These are phyloP conservation scores for Caenorhabditis plicata DNA, from an alignment of 2,888 invertebrate species.

Conservation along the genomic window DNA sequence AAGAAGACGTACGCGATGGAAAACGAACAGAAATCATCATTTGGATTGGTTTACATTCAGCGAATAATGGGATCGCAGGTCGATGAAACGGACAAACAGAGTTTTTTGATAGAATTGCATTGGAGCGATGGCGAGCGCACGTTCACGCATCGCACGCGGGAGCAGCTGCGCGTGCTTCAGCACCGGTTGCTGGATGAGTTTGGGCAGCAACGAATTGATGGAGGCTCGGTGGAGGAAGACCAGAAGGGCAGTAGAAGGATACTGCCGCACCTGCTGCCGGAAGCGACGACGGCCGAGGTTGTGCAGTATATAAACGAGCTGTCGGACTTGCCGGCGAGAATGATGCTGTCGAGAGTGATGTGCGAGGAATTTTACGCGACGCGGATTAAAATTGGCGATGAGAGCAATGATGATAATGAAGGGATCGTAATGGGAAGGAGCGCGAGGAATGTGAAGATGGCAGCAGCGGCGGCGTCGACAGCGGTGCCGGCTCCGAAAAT, in stretches of 20 bases:
- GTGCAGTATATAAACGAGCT: constrained; percentile 44
- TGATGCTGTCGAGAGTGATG: constrained; percentile 40
- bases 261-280: constrained; percentile 26
- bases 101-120: constrained; percentile 31
- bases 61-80: constrained; percentile 18
- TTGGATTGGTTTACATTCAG: constrained; percentile 12
- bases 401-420: not conserved
- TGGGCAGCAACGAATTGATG: constrained; percentile 35
- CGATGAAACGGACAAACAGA: not conserved
- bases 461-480: not conserved
- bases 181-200: constrained; percentile 37
- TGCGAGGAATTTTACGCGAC: constrained; percentile 41
- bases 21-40: not conserved
- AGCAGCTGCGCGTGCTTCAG: constrained; percentile 30
- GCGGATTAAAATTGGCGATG: constrained; percentile 14
- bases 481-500: not conserved
- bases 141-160: constrained; percentile 17
- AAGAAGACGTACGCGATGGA: not conserved
- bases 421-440: not conserved
- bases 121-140: constrained; percentile 42
- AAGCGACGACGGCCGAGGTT: constrained; percentile 18
- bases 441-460: not conserved
- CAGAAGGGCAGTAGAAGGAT: constrained; percentile 18
- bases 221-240: too few species aligned
- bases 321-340: constrained; percentile 45